These are phyloP conservation scores for Atrichornis clamosus DNA, from an alignment of 2,113 vertebrate species.

Conservation along the genomic window DNA sequence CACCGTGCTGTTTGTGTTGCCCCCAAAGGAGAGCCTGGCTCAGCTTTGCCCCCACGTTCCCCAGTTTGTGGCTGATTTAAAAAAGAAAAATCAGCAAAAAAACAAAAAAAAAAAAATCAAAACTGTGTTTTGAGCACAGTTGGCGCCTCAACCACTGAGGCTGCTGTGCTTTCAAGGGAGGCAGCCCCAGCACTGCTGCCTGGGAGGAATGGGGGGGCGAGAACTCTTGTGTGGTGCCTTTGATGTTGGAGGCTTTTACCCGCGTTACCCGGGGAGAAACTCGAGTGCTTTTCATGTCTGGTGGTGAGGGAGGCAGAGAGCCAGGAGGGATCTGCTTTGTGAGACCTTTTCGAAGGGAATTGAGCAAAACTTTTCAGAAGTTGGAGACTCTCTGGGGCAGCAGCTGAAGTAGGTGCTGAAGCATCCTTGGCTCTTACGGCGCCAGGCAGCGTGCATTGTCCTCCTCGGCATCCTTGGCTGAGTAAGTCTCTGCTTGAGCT, in stretches of 20 bases:
- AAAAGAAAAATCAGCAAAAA: not conserved
- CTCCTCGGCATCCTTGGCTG: not conserved
- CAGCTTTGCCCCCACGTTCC: not conserved
- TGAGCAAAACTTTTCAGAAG: not conserved
- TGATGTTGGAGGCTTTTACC: constrained; percentile 47
- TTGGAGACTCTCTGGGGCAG: not conserved
- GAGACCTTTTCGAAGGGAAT: not conserved
- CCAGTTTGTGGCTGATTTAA: not conserved
- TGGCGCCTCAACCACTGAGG: not conserved
- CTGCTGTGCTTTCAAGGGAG: not conserved
- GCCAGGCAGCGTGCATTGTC: rapidly evolving
- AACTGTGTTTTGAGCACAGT: not conserved
- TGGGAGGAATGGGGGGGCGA: not conserved
- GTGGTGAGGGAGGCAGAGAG: not conserved
- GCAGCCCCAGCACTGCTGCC: not conserved
- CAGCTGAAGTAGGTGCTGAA: not conserved
- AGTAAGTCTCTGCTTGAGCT: constrained; percentile 1
- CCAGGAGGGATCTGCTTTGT: constrained; percentile 3
- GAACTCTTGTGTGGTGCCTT: constrained; percentile 17
- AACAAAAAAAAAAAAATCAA: not conserved
- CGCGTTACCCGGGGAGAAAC: not conserved
- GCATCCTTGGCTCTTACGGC: not conserved
- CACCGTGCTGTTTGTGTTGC: rapidly evolving
- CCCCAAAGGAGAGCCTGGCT: not conserved
- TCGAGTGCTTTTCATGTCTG: constrained; percentile 39